Evolutionary conservation across 2,797 vertebrate species (phyloP), one percentile per base, ranked within the genome.

Genomic region (Rhinella marina): DNA sequence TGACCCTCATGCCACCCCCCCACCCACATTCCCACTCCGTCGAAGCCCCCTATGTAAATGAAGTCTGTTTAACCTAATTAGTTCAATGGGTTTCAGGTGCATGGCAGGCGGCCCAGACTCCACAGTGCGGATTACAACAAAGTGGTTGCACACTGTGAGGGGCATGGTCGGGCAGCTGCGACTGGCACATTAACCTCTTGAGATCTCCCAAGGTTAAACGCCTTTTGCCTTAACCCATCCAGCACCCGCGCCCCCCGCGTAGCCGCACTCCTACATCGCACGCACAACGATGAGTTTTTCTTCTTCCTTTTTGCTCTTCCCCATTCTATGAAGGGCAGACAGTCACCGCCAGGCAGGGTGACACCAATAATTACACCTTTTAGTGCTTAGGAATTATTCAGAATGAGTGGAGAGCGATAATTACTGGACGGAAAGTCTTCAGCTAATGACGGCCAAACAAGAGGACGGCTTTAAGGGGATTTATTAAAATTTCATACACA

Each of bases 1-100:
- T 66, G 52, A 41, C 13, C 11, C 21, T 19, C 48, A 23, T 68
- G 77, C 66, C 50, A 1, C 29, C 7, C 73, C 41, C 68, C 41
- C 79, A 62, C 78, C 72, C 56, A 52, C 32, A 66, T 77, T 54
- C 64, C 87, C 54, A 68, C 64, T 70, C 77, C 48, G n/a, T 62
- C 56, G 25, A 54, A 56, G 41, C 57, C 83, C 57, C 9, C 21
- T 57, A 82, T 82, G 50, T 57, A 82, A 88, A 89, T 78, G 79
- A 78, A 77, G 84, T 80, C 84, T 86, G 84, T 86, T 89, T 89
- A 89, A 89, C 72, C 84, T 89, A 86, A 86, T 86, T 82, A 89
- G 84, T 41, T 23, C 84, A 78, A 78, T 78, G 84, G 78, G 84
- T 78, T 77, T 83, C 88, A 86, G 88, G 88, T 86, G 88, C 80